A percentile compares a stretch with the other conserved stretches of the same genome.
Evolutionary conservation across 2,888 invertebrate genomes (phyloP).

Genomic region (Ectemnius cavifrons): DNA sequence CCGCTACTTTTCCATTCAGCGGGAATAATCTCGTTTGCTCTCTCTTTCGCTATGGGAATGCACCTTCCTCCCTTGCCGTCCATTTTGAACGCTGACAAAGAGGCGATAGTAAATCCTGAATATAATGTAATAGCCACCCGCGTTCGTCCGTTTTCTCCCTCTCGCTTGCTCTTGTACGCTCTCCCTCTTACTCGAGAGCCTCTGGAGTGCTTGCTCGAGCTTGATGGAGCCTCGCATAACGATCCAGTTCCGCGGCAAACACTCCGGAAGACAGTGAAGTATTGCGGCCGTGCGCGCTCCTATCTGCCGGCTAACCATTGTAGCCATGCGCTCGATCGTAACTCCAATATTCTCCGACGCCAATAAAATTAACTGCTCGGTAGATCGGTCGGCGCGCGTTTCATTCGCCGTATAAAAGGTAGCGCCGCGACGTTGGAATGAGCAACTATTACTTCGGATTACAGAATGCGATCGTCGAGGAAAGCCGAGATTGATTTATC

Average conservation of each 20-base stretch:
- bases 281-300: conserved; percentile 47
- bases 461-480: too few relatives aligned
- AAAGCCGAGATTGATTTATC: too few relatives aligned
- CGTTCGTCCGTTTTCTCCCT: conserved; percentile 20
- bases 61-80: conserved; percentile 19
- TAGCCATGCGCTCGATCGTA: background rate
- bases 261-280: conserved; percentile 56
- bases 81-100: conserved; percentile 60
- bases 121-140: conserved; percentile 57
- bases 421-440: too few relatives aligned
- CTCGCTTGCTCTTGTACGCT: too few relatives aligned
- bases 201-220: background rate
- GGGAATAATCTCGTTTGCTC: background rate
- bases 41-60: background rate
- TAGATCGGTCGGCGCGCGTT: too few relatives aligned
- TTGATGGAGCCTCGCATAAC: conserved; percentile 49
- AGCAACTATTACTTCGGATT: too few relatives aligned
- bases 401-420: too few relatives aligned
- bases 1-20: background rate
- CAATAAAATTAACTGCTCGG: background rate
- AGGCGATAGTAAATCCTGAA: conserved; percentile 60
- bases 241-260: conserved; percentile 44
- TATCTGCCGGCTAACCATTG: conserved; percentile 21
- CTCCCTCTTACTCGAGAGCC: too few relatives aligned
- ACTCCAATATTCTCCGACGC: background rate